phyloP scores from a whole-genome alignment of 2,888 invertebrate species.

The Apamea sordens region DNA sequence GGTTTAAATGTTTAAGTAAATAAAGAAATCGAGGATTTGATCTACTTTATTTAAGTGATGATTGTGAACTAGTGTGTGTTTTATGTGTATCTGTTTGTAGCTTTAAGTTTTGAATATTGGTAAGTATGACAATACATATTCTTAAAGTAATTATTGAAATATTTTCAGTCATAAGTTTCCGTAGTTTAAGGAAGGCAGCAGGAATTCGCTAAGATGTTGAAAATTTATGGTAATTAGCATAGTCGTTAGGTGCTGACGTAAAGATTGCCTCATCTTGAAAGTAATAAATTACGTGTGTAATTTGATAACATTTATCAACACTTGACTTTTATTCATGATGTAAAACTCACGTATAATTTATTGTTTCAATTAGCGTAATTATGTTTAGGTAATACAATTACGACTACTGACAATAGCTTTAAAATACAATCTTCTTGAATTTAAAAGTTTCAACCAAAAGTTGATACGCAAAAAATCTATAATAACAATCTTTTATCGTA shows the following conservation, averaged over 20 bases:
- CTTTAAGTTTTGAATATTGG: constrained; percentile 57
- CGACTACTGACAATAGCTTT: background rate
- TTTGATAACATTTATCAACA: constrained; percentile 50
- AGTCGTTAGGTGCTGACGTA: constrained; percentile 29
- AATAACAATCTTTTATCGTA: background rate
- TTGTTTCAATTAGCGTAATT: background rate
- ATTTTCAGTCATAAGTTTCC: constrained; percentile 24
- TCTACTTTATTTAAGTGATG: constrained; percentile 55
- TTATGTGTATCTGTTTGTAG: constrained; percentile 49
- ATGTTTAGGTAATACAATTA: background rate
- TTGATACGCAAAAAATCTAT: background rate
- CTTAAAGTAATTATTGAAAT: constrained; percentile 9
- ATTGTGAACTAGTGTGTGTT: constrained; percentile 63
- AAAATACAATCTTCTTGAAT: background rate
- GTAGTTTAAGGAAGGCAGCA: background rate
- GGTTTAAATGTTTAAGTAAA: constrained; percentile 69
- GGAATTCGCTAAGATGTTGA: constrained; percentile 25
- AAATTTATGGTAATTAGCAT: constrained; percentile 39
- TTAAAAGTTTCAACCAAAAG: background rate
- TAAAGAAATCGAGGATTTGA: constrained; percentile 64
- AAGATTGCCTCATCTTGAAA: constrained; percentile 37
- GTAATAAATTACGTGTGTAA: constrained; percentile 51
- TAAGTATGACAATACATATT: constrained; percentile 63
- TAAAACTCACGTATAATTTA: background rate
- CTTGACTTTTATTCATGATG: constrained; percentile 13